Base-by-base conservation (phyloP, 1,140 invertebrate species). In the Ceratoteleas bidentatus region DNA sequence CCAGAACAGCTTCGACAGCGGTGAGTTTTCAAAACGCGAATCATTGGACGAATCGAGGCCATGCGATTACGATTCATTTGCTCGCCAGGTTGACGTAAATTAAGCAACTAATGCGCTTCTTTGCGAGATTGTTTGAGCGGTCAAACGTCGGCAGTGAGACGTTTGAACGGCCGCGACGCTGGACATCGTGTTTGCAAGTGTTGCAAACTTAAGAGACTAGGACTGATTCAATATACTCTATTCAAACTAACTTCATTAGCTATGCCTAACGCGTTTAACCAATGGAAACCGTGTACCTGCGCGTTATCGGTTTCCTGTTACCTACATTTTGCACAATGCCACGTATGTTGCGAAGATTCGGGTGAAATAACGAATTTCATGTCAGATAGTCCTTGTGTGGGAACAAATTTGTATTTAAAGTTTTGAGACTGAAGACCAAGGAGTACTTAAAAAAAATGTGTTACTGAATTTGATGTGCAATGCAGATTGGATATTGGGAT, bases 1-100 rank as follows among this genome's bases (percentile, higher is more conserved):
- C 83, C 88, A 89, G 47, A 89, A 89, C 53, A 89, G 88, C 14
- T 86, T 88, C 70, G 88, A 89, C 58, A 89, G 88, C 56, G 88
- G 88, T 89, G 65, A 89, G 88, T 49, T 11, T 8, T 11, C n/a
- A 11, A 43, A 8, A n/a, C n/a, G n/a, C n/a, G n/a, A n/a, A n/a
- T n/a, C 7, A 45, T 45, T 45, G 7, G 43, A 13, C 34, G n/a
- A n/a, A n/a, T n/a, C n/a, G n/a, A n/a, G n/a, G n/a, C n/a, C n/a
- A n/a, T n/a, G n/a, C n/a, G n/a, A n/a, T n/a, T n/a, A n/a, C n/a
- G n/a, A n/a, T n/a, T 45, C 10, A 45, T 11, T 45, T 45, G n/a
- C 7, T 13, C 7, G 7, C 4, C 3, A 4, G 34, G 36, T 49
- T 61, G 15, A 43, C 16, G 16, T 52, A 53, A 62, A 68, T 47